Base-by-base conservation (phyloP, 2,888 invertebrate genomes). In the Meiosimyza decipiens region DNA sequence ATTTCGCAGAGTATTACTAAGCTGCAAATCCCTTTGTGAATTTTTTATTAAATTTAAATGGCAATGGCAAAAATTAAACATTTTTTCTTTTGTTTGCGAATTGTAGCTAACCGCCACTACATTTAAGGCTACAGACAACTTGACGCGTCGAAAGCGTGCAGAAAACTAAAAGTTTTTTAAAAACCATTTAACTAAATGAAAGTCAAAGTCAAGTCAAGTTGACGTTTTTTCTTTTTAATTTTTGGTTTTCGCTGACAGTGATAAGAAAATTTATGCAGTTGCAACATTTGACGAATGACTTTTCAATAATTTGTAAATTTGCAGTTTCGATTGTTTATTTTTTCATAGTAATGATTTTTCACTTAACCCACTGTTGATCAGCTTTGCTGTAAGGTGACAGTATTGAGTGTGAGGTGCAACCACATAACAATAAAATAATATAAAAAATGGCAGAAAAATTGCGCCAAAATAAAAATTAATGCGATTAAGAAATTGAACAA, bases 261-360 rank as follows among this genome's bases (percentile, higher is more conserved):
- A 59, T 57, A 15, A 57, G 22, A 33, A 57, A 68, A 68, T 68
- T 49, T 59, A 49, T 59, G 50, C 51, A 51, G 11, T 57, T 57
- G 57, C 57, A 28, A 18, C 22, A 57, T 57, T 22, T 57, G 57
- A 13, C 6, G 59, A 9, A 40, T 40, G 40, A 40, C 9, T 40
- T 40, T 40, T 40, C 40, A 40, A 40, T 40, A 40, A 40, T 40
- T 40, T 40, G 40, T 40, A 9, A 40, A 40, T 7, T 40, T 40
- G 40, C 40, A 9, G 40, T 40, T 40, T 40, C 40, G 40, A 40
- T 40, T 40, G 40, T 40, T 40, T 40, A 1, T 40, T 40, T 40
- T 40, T 40, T 40, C 40, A 9, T 40, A 9, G 40, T 40, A 40
- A 40, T 40, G 40, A 7, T 40, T 40, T 40, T 40, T 40, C 40